phyloP scores from a whole-genome alignment of 2,888 invertebrate genomes.

The Campoletis raptor region DNA sequence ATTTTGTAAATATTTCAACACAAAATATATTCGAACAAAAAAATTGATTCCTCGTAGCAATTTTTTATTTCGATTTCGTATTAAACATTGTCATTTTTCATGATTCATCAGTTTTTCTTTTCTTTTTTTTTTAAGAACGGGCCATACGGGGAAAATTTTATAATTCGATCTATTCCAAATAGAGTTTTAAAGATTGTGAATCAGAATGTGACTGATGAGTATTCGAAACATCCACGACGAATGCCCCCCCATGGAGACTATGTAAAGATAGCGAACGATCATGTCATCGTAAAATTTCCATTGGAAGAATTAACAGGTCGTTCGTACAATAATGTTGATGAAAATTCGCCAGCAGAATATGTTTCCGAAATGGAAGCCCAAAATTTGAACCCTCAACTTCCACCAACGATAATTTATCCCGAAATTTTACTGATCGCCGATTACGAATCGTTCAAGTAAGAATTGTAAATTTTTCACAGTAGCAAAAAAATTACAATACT shows the following conservation, averaged over 20 bases:
- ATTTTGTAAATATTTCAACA: slow-evolving; percentile 59
- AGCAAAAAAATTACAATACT: not conserved
- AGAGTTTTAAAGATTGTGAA: slow-evolving; percentile 55
- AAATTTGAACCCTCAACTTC: not conserved
- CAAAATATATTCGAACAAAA: slow-evolving; percentile 1
- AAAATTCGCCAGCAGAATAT: not conserved
- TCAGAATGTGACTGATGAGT: slow-evolving; percentile 43
- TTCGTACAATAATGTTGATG: not conserved
- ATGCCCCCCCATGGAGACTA: not conserved
- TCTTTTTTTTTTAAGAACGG: slow-evolving; percentile 55
- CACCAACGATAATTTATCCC: slow-evolving; percentile 62
- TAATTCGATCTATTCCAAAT: slow-evolving; percentile 60
- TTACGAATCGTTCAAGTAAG: slow-evolving; percentile 68
- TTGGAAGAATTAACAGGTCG: not conserved
- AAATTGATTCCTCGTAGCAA: not conserved
- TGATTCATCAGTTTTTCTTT: not conserved
- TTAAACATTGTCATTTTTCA: not conserved
- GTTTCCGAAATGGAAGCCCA: not conserved
- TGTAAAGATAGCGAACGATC: slow-evolving; percentile 46
- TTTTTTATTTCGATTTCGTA: not conserved
- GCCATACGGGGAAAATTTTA: slow-evolving; percentile 56
- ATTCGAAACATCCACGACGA: slow-evolving; percentile 28
- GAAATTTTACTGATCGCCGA: slow-evolving; percentile 64
- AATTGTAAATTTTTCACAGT: not conserved
- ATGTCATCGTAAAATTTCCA: slow-evolving; percentile 55